phyloP scores from a whole-genome alignment of 2,888 invertebrate species.

The Apoda limacodes region DNA sequence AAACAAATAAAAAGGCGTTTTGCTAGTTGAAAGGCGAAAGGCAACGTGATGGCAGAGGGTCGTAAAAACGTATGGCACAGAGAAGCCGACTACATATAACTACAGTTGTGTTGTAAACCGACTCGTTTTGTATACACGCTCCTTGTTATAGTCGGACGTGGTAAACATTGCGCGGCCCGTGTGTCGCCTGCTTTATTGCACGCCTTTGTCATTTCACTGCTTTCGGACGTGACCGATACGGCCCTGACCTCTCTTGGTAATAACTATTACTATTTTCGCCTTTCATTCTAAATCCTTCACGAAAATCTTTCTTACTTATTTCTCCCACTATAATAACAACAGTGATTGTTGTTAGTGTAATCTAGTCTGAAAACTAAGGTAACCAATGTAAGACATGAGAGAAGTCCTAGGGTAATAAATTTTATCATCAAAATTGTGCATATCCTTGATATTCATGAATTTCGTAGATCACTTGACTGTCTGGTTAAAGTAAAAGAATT shows the following conservation, averaged over 20 bases:
- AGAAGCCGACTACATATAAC: slow-evolving; percentile 51
- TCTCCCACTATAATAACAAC: too few relatives aligned
- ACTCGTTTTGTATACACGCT: slow-evolving; percentile 61
- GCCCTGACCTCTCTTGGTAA: slow-evolving; percentile 30
- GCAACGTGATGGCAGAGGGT: slow-evolving; percentile 57
- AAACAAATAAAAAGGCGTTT: slow-evolving; percentile 67
- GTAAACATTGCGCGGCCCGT: slow-evolving; percentile 58
- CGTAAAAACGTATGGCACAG: slow-evolving; percentile 67
- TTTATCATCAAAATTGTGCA: too few relatives aligned
- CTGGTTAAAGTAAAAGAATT: too few relatives aligned
- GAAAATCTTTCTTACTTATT: too few relatives aligned
- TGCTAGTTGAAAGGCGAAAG: slow-evolving; percentile 61
- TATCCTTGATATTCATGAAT: too few relatives aligned
- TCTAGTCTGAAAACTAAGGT: too few relatives aligned
- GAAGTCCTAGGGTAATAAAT: too few relatives aligned
- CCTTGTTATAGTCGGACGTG: slow-evolving; percentile 56
- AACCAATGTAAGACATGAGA: too few relatives aligned
- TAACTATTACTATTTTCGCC: too few relatives aligned
- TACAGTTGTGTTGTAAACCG: slow-evolving; percentile 64
- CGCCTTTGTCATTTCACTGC: slow-evolving; percentile 53
- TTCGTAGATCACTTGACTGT: too few relatives aligned
- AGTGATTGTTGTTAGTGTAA: too few relatives aligned
- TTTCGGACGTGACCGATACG: slow-evolving; percentile 45
- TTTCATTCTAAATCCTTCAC: too few relatives aligned
- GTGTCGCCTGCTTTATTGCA: slow-evolving; percentile 64